Conservation (phyloP, 2,888 invertebrate genomes). For the Stegophylla sp. region DNA sequence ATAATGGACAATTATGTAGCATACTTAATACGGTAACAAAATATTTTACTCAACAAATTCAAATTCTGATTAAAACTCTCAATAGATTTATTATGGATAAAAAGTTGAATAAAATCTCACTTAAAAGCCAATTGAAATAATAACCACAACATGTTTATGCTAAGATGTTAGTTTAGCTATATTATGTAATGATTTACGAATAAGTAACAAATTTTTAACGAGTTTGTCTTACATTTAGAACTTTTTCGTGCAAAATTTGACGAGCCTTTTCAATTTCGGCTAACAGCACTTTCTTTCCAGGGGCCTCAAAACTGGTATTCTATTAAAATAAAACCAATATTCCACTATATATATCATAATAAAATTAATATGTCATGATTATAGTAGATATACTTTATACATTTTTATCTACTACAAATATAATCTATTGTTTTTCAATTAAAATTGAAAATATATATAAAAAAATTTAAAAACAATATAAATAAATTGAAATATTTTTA, state of each 20-base stretch:
- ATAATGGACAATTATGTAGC: too few species aligned
- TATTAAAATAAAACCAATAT: constrained; percentile 55
- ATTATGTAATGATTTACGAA: background rate
- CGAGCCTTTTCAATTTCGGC: constrained; percentile 52
- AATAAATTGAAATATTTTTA: background rate
- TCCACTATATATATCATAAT: constrained; percentile 31
- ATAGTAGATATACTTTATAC: background rate
- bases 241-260: constrained; percentile 48
- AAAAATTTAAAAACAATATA: background rate
- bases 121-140: background rate
- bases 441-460: background rate
- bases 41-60: too few species aligned
- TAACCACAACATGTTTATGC: background rate
- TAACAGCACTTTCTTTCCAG: constrained; percentile 39
- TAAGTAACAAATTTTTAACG: constrained; percentile 26
- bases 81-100: background rate
- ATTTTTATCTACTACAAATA: background rate
- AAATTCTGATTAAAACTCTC: too few species aligned
- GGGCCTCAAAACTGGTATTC: constrained; percentile 32
- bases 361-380: background rate
- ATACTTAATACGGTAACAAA: too few species aligned
- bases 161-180: constrained; percentile 7
- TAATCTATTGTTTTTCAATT: constrained; percentile 1
- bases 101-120: constrained; percentile 33
- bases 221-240: constrained; percentile 52